A percentile compares a stretch with the other conserved stretches of the same genome.
Conservation (phyloP, 2,113 vertebrate species). For the Dasyornis broadbenti region DNA sequence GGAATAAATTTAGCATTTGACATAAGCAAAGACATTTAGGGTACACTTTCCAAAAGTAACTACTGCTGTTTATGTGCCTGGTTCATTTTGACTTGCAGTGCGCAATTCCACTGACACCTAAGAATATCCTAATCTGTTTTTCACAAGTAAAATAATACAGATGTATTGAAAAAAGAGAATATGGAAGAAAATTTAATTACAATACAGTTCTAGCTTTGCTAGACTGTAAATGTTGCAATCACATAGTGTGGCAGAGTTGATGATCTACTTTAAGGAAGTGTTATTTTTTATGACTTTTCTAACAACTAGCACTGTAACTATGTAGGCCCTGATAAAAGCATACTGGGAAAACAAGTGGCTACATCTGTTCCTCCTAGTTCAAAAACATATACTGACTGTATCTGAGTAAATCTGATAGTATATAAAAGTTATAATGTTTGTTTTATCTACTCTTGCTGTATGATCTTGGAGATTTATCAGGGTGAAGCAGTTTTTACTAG, state of each 20-base stretch:
- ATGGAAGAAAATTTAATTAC: background rate
- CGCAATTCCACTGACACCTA: background rate
- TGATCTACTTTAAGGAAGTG: background rate
- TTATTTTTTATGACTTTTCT: background rate
- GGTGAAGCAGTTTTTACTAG: background rate
- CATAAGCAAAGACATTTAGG: background rate
- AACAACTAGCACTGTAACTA: background rate
- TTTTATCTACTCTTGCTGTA: background rate
- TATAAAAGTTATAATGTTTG: background rate
- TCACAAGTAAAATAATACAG: background rate
- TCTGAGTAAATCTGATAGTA: background rate
- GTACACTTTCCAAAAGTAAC: background rate
- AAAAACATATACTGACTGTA: fast-evolving
- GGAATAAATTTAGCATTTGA: background rate
- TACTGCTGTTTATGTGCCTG: background rate
- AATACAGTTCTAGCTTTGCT: background rate
- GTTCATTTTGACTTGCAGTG: background rate
- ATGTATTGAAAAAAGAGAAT: background rate
- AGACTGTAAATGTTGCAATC: background rate
- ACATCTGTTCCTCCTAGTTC: background rate
- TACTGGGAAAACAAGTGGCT: background rate
- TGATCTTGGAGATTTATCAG: background rate
- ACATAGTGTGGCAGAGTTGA: background rate
- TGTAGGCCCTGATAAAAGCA: background rate
- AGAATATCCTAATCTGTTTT: background rate